A percentile compares a stretch with the other conserved stretches of the same genome.
phyloP scores from a whole-genome alignment of 2,113 vertebrate species.

The Amphilophus citrinellus region DNA sequence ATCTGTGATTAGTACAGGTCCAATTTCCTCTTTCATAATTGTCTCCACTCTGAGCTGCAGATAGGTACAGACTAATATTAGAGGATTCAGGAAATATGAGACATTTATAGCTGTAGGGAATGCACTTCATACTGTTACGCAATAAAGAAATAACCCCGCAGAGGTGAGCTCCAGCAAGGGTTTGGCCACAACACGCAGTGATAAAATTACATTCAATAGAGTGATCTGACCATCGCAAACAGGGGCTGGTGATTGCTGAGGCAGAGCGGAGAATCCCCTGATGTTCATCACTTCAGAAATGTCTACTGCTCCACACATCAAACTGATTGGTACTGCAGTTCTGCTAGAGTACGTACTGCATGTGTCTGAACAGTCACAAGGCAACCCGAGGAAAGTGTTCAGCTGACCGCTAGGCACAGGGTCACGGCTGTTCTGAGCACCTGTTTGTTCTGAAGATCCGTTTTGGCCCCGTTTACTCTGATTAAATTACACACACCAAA shows the following conservation, averaged over 20 bases:
- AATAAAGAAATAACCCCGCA: slow-evolving; percentile 40
- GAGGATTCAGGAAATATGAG: slow-evolving; percentile 49
- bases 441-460: slow-evolving; percentile 35
- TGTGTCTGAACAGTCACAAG: slow-evolving; percentile 50
- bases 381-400: slow-evolving; percentile 62
- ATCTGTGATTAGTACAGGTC: slow-evolving; percentile 30
- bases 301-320: slow-evolving; percentile 2
- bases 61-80: slow-evolving; percentile 18
- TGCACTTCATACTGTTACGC: slow-evolving; percentile 34
- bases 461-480: slow-evolving; percentile 17
- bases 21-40: slow-evolving; percentile 41
- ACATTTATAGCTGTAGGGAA: slow-evolving; percentile 41
- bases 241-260: slow-evolving; percentile 42
- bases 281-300: neutral
- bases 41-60: slow-evolving; percentile 16
- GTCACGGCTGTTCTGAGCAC: slow-evolving; percentile 59
- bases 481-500: neutral
- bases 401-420: slow-evolving; percentile 56
- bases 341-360: slow-evolving; percentile 42
- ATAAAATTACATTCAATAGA: slow-evolving; percentile 73
- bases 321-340: slow-evolving; percentile 25
- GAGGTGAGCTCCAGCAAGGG: slow-evolving; percentile 2
- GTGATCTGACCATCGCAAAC: slow-evolving; percentile 25
- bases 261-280: slow-evolving; percentile 45
- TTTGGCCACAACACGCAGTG: slow-evolving; percentile 17